Evolutionary conservation across 2,888 invertebrate genomes (phyloP).

Genomic region (Pelosia muscerda): DNA sequence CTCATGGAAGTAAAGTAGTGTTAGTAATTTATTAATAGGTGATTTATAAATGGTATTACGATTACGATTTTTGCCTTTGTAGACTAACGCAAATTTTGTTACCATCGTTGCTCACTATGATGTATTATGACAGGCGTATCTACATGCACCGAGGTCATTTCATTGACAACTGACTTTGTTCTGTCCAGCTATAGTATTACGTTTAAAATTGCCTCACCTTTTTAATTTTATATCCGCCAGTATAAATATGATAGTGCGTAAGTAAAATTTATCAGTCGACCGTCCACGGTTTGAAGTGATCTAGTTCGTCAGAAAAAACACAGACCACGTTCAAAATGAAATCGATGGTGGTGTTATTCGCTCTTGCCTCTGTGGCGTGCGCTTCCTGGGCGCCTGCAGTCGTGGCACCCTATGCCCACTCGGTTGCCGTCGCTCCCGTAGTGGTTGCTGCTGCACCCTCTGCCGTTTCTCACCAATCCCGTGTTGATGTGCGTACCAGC

Average conservation of each 20-base stretch:
- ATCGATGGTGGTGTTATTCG: conserved; percentile 88
- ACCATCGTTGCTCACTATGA: conserved; percentile 70
- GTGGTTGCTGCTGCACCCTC: conserved; percentile 55
- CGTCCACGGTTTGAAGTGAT: conserved; percentile 76
- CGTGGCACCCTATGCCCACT: conserved; percentile 65
- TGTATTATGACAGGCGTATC: conserved; percentile 68
- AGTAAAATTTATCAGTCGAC: conserved; percentile 57
- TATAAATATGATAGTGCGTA: conserved; percentile 75
- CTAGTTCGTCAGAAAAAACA: conserved; percentile 69
- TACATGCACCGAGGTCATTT: conserved; percentile 74
- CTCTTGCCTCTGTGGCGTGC: conserved; percentile 87
- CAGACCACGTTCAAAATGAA: conserved; percentile 69
- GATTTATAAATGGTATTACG: background rate
- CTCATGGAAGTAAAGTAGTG: conserved; percentile 1
- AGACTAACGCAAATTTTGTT: conserved; percentile 35
- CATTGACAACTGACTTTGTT: conserved; percentile 84
- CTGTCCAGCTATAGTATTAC: conserved; percentile 64
- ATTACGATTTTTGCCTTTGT: conserved; percentile 6
- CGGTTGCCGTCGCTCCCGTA: conserved; percentile 55
- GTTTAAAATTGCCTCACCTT: conserved; percentile 70
- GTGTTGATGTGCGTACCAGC: conserved; percentile 67
- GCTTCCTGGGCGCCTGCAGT: conserved; percentile 83
- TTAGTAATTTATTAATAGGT: background rate
- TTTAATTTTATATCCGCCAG: conserved; percentile 78
- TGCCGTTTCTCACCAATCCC: conserved; percentile 71